Conservation (phyloP, 2,797 vertebrate species). For the Lerista edwardsae region DNA sequence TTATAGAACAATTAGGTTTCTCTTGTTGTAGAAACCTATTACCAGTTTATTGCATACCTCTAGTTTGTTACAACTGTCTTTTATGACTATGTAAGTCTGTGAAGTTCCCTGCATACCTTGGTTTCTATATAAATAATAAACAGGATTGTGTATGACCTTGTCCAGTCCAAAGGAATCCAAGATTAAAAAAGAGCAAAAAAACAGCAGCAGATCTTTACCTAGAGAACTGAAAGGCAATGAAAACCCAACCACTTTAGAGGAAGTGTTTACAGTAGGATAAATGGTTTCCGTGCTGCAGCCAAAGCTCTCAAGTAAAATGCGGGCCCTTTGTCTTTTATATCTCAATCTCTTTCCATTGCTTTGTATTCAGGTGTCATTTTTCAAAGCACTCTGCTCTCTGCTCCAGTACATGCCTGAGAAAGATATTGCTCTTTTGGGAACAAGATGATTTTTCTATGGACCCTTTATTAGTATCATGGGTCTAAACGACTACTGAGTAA, state of each 20-base stretch:
- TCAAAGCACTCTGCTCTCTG: conserved; percentile 33
- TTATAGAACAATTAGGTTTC: no score
- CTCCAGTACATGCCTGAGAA: conserved; percentile 38
- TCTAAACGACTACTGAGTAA: conserved; percentile 35
- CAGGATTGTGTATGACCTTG: conserved; percentile 1
- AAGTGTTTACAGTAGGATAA: conserved; percentile 17
- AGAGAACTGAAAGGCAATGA: conserved; percentile 11
- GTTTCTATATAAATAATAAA: conserved; percentile 10
- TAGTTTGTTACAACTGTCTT: background rate
- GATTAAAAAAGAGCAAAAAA: conserved; percentile 10
- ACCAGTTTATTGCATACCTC: background rate
- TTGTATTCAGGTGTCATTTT: conserved; percentile 58
- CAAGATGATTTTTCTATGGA: conserved; percentile 12
- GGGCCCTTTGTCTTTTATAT: conserved; percentile 28
- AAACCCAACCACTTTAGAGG: conserved; percentile 4
- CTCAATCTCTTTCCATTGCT: conserved; percentile 22
- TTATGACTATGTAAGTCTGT: background rate
- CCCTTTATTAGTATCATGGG: conserved; percentile 41
- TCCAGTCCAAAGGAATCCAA: background rate
- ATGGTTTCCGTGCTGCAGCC: conserved; percentile 6
- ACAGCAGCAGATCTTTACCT: conserved; percentile 2
- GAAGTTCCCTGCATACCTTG: background rate
- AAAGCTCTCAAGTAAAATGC: conserved; percentile 27
- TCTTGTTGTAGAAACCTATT: no score
- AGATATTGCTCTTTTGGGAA: conserved; percentile 21